Evolutionary conservation across 2,797 vertebrate species (phyloP).

Genomic region (Nothura maculosa): DNA sequence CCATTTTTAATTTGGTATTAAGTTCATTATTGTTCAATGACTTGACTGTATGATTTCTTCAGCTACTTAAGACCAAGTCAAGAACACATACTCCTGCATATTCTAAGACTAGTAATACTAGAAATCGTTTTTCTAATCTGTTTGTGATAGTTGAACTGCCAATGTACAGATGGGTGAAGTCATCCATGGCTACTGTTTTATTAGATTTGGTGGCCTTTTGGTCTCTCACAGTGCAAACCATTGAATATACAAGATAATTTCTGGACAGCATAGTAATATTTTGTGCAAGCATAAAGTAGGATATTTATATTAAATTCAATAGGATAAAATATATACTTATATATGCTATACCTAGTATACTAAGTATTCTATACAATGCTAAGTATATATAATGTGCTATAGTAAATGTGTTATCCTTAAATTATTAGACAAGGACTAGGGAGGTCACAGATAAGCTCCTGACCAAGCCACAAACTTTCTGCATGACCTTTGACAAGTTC

Average conservation of each 20-base stretch:
- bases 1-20: accelerated
- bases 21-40: background rate
- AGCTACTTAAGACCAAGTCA: background rate
- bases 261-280: background rate
- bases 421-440: background rate
- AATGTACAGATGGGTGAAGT: background rate
- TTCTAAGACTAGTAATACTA: background rate
- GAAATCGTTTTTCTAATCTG: background rate
- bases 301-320: background rate
- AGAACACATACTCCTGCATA: background rate
- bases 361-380: too few species aligned
- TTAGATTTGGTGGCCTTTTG: background rate
- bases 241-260: background rate
- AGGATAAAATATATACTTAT: too few species aligned
- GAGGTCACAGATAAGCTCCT: background rate
- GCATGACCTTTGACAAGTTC: background rate
- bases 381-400: too few species aligned
- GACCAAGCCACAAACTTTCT: background rate
- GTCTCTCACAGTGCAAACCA: background rate
- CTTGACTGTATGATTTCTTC: background rate
- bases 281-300: background rate
- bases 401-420: background rate
- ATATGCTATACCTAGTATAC: too few species aligned
- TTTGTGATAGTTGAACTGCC: background rate
- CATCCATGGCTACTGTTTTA: background rate